Base-by-base conservation (phyloP, 2,888 invertebrate species). In the Erebia palarica region DNA sequence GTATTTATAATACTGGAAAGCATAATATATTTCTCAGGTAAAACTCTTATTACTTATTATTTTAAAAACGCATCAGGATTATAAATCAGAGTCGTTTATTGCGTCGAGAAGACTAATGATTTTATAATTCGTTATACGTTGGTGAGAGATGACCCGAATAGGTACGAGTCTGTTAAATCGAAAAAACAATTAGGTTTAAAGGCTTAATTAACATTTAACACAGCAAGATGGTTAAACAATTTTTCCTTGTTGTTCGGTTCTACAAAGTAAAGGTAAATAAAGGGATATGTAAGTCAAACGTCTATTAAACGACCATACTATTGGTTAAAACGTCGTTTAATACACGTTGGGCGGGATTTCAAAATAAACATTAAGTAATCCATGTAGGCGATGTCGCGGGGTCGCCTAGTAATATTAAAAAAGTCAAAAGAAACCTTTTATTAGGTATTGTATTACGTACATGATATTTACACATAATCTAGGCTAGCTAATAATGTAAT, bases 21-120 rank as follows among this genome's bases (percentile, higher is more conserved):
- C 21, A 55, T 65, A 27, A 65, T 21, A 53, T 61, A 44, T 70
- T 53, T 21, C 1, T 51, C 16, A 47, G 11, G n/a, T 65, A 64
- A 44, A 16, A n/a, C 11, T 11, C 14, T 36, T 59, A 55, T 44
- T 64, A 7, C 36, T 36, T 36, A 10, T 53, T 36, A 10, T 1
- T 53, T 53, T 65, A 65, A n/a, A 36, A 65, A 11, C 36, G 36
- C 53, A 42, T 65, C 65, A 65, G 27, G n/a, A 36, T 57, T 57
- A 18, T 36, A 16, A 65, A 49, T 21, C 16, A 18, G 18, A 11
- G 27, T 27, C 14, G 18, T 58, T 58, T 27, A 11, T 3, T 9
- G 27, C 13, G 58, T 69, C 49, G 27, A 49, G 49, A 49, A 49
- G 58, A 13, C 69, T 65, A 58, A 65, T 51, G 69, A 51, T 69